Evolutionary conservation across 1,140 invertebrate genomes (phyloP), one percentile per base, ranked within the genome.

Genomic region (Plectrocnemia conspersa): DNA sequence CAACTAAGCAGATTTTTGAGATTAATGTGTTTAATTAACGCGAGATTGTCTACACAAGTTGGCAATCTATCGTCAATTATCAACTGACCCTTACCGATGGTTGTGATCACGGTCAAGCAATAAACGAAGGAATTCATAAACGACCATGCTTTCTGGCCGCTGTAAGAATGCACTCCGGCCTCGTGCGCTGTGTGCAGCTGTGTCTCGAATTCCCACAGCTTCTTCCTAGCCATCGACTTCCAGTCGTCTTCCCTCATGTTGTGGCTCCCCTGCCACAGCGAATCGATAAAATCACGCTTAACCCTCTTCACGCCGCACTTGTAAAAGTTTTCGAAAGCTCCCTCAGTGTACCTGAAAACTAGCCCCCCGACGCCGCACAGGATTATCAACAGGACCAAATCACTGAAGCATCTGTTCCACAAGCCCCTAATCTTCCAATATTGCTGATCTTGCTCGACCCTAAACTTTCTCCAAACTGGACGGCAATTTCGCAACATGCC

Each of bases 121-220:
- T 93, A 98, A 53, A 95, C 84, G 48, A 97, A 80, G 0, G 92
- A 85, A 68, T 96, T 95, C 69, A 93, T 79, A 72, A 95, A 96
- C 62, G 84, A 93, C 92, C 94, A 97, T 9, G 86, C 85, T 63
- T 82, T 83, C 62, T 87, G 82, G 3, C 89, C 90, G 36, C 88
- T 90, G 65, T 89, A 91, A 1, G 82, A 81, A 16, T 82, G 82
- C 10, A 90, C 79, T 0, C 88, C 89, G 5, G 88, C 82, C 63
- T 92, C 88, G 59, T 88, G 86, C 6, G 89, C 86, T 3, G 79
- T 80, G 61, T 92, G 86, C 10, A 94, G 71, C 68, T 94, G 88
- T 47, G 90, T 82, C 68, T 94, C 92, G 65, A 93, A 94, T 36
- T 86, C 85, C 68, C 85, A 83, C 16, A 95, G 65, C 65, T 87